Conservation (phyloP, 1,140 invertebrate genomes). For the Orussus abietinus region DNA sequence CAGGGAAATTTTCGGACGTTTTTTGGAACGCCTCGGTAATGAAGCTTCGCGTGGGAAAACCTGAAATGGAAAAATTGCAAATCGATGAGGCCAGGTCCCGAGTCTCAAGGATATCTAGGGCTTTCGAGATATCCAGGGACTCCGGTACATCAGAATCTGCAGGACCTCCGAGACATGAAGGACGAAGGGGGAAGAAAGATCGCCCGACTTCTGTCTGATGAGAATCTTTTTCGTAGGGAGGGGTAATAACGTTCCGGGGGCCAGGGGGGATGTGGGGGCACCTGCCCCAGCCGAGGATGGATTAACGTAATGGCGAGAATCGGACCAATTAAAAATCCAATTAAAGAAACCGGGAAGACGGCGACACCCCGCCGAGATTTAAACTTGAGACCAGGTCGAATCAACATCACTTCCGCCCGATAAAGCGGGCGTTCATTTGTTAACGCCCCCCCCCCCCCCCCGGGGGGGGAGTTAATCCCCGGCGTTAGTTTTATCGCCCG, state of each 20-base stretch:
- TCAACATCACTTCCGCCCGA: slow-evolving; percentile 52
- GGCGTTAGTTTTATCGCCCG: slow-evolving; percentile 51
- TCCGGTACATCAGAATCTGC: too few relatives aligned
- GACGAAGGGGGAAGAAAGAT: neutral
- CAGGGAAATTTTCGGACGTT: too few relatives aligned
- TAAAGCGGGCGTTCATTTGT: slow-evolving; percentile 50
- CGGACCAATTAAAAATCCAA: slow-evolving; percentile 53
- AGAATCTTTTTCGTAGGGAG: neutral
- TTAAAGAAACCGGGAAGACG: slow-evolving; percentile 41
- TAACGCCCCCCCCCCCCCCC: slow-evolving; percentile 28
- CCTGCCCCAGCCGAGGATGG: slow-evolving; percentile 19
- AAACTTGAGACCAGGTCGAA: slow-evolving; percentile 42
- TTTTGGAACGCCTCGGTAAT: too few relatives aligned
- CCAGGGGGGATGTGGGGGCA: slow-evolving; percentile 15
- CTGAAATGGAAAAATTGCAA: too few relatives aligned
- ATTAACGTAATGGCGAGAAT: slow-evolving; percentile 51
- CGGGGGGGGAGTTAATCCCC: slow-evolving; percentile 32
- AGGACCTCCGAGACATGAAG: too few relatives aligned
- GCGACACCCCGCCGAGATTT: slow-evolving; percentile 37
- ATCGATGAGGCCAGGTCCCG: too few relatives aligned
- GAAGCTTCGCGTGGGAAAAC: too few relatives aligned
- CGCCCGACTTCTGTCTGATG: neutral
- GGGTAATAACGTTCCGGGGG: slow-evolving; percentile 8
- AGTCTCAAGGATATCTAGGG: too few relatives aligned
- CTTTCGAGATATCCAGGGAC: too few relatives aligned